Evolutionary conservation across 2,113 vertebrate species (phyloP).

Genomic region (Ivindomyrus marchei): DNA sequence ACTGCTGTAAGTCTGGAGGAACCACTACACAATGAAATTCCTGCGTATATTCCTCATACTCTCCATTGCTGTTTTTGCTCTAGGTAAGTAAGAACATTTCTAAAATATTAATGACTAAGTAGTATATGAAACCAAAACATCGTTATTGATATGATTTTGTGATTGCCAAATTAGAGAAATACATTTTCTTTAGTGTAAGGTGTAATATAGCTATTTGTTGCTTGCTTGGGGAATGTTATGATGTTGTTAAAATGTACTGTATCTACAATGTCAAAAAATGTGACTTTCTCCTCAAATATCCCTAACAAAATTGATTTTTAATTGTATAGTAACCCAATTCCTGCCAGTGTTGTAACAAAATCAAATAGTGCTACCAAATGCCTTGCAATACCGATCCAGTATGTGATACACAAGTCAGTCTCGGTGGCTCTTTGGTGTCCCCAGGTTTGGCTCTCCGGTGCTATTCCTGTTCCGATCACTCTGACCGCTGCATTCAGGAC

Average conservation of each 20-base stretch:
- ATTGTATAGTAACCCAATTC: neutral
- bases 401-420: neutral
- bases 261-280: neutral
- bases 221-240: neutral
- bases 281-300: neutral
- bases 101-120: neutral
- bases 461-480: constrained; percentile 58
- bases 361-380: neutral
- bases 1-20: neutral
- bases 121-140: neutral
- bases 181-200: neutral
- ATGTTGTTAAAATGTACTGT: neutral
- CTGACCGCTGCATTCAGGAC: constrained; percentile 53
- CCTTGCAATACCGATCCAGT: neutral
- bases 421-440: neutral
- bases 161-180: neutral
- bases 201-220: neutral
- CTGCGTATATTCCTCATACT: neutral
- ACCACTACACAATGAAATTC: constrained; percentile 1
- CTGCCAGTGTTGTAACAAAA: neutral
- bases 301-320: neutral
- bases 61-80: neutral
- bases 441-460: constrained; percentile 53
- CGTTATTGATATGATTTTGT: neutral
- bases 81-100: constrained; percentile 8